Evolutionary conservation across 1,140 invertebrate species (phyloP), one percentile per base, ranked within the genome.

Genomic region (Nasonia longicornis): DNA sequence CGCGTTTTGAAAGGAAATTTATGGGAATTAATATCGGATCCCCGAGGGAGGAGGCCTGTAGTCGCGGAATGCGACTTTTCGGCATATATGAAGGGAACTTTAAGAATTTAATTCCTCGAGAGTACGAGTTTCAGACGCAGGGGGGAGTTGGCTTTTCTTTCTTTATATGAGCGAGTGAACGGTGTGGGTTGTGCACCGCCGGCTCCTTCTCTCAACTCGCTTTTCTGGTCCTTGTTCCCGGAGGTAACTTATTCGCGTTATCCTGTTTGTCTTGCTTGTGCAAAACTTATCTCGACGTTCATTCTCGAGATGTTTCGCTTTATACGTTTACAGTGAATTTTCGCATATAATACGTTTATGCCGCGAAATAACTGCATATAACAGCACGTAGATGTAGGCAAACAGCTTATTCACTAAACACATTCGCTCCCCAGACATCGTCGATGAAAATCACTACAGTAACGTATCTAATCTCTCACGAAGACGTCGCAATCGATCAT

Each of bases 21-120:
- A 91, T 91, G 90, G 89, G 89, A 91, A 91, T 91, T 91, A 91
- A 91, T 91, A 91, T 91, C 87, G 87, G 89, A 87, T 90, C 87
- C 87, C 89, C 77, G 87, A 84, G 88, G 82, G 72, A 79, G 22
- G 52, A 64, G 84, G 82, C 80, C 64, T 85, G 86, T 58, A 88
- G 84, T 89, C 87, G 86, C 86, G 90, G 90, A 91, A 91, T 91
- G 89, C 88, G 87, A 90, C 89, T 90, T 89, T 85, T 85, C 85
- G 81, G 86, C 88, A 89, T 87, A 86, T 85, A 87, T 87, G 87
- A 81, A 89, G 89, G 89, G 88, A 91, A 90, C 87, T 90, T 91
- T 91, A 91, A 91, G 90, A 91, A 91, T 91, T 91, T 90, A 90
- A 90, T 91, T 91, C 90, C 86, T 90, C 66, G 71, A 29, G 73